Percentiles rank a stretch among this genome's conserved stretches.
phyloP scores from a whole-genome alignment of 1,140 invertebrate genomes.

The Xylocopa sonorina region DNA sequence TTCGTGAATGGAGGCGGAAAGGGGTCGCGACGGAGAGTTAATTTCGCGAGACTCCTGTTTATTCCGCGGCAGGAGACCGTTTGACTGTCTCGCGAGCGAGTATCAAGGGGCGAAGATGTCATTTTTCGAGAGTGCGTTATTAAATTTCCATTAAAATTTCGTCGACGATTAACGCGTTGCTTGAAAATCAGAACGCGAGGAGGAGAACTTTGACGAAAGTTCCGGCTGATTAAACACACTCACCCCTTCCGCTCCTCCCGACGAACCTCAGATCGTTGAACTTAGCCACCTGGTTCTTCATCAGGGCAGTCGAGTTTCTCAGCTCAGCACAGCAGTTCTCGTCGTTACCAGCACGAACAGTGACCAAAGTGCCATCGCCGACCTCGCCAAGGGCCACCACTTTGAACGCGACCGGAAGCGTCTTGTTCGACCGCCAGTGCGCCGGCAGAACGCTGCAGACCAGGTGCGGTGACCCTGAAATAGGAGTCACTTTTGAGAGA shows the following conservation, averaged over 20 bases:
- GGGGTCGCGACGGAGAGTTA: slow-evolving; percentile 16
- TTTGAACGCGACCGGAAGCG: slow-evolving; percentile 96
- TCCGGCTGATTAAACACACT: slow-evolving; percentile 82
- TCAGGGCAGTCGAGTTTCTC: slow-evolving; percentile 95
- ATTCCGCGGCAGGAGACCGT: too few relatives aligned
- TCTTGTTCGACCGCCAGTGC: slow-evolving; percentile 99
- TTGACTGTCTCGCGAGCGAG: too few relatives aligned
- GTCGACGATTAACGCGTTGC: too few relatives aligned
- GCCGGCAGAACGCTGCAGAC: slow-evolving; percentile 95
- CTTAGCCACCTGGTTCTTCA: slow-evolving; percentile 99
- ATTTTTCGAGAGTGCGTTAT: too few relatives aligned
- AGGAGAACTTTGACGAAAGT: too few relatives aligned
- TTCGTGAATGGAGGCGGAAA: slow-evolving; percentile 72
- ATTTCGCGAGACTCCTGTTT: background rate
- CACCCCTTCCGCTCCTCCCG: slow-evolving; percentile 97
- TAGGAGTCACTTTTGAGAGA: too few relatives aligned
- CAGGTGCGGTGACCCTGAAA: slow-evolving; percentile 89
- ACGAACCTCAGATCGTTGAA: slow-evolving; percentile 99
- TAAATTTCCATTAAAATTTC: too few relatives aligned
- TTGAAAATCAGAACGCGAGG: too few relatives aligned
- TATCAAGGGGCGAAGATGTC: too few relatives aligned
- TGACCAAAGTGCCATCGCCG: slow-evolving; percentile 97
- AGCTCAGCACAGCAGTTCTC: slow-evolving; percentile 98
- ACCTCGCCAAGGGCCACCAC: slow-evolving; percentile 95
- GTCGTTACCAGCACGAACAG: slow-evolving; percentile 97